Evolutionary conservation across 2,113 vertebrate species (phyloP).

Genomic region (Anoura caudifer): DNA sequence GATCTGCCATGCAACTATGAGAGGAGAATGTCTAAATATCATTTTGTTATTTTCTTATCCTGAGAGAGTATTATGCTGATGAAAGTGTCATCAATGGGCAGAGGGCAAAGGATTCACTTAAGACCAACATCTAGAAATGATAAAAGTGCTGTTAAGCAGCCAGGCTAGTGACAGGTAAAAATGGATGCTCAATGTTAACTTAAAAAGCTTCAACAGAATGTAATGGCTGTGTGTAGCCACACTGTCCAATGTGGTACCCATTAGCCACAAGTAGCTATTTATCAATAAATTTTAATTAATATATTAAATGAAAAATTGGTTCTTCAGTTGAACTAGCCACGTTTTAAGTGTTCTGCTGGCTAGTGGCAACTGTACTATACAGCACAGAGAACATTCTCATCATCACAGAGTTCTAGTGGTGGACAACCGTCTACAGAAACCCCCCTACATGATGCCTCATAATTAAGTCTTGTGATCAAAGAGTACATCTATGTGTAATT

Average conservation of each 20-base stretch:
- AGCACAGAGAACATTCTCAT: not conserved
- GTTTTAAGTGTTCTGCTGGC: not conserved
- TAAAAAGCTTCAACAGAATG: not conserved
- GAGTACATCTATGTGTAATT: not conserved
- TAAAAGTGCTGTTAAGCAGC: not conserved
- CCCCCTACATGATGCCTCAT: not conserved
- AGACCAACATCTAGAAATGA: constrained; percentile 20
- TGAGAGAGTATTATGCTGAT: not conserved
- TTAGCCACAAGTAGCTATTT: not conserved
- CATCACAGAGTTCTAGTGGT: not conserved
- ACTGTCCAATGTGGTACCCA: not conserved
- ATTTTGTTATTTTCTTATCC: constrained; percentile 16
- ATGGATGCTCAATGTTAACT: not conserved
- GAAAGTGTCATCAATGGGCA: not conserved
- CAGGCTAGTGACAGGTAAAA: not conserved
- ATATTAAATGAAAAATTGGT: not conserved
- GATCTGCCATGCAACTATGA: not conserved
- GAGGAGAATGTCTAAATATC: not conserved
- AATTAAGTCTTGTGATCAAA: constrained; percentile 36
- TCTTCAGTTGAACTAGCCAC: not conserved
- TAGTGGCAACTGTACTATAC: accelerated
- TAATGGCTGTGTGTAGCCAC: not conserved
- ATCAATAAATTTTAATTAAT: not conserved
- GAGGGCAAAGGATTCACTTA: not conserved
- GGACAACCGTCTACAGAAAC: not conserved